A percentile compares a stretch with the other conserved stretches of the same genome.
Conservation (phyloP, 2,888 invertebrate species). For the Sarcophaga caerulescens region DNA sequence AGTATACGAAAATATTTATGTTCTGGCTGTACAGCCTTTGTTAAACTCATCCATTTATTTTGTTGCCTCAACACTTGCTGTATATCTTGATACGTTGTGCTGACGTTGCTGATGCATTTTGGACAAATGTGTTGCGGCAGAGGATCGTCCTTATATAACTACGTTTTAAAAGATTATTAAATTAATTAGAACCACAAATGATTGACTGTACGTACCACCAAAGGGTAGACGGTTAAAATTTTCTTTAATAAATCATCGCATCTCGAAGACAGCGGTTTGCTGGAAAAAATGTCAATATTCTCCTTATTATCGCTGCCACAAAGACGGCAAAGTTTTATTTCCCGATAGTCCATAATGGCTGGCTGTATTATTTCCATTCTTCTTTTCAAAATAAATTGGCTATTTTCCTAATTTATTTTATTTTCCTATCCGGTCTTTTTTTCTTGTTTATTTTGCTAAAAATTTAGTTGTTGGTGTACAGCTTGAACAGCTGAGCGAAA, state of each 20-base stretch:
- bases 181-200: neutral
- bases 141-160: constrained; percentile 76
- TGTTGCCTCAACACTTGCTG: constrained; percentile 72
- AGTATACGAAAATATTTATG: constrained; percentile 74
- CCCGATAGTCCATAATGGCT: constrained; percentile 45
- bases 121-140: constrained; percentile 76
- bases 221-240: constrained; percentile 74
- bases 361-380: constrained; percentile 49
- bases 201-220: constrained; percentile 69
- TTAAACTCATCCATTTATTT: constrained; percentile 73
- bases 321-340: constrained; percentile 75
- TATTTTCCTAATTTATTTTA: constrained; percentile 28
- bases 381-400: neutral
- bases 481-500: constrained; percentile 46
- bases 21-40: constrained; percentile 73
- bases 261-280: constrained; percentile 59
- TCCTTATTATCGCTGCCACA: constrained; percentile 73
- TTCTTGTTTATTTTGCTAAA: constrained; percentile 52
- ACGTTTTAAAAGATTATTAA: neutral
- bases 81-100: constrained; percentile 71
- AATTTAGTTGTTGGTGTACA: constrained; percentile 57
- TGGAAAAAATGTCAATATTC: constrained; percentile 72
- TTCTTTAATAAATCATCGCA: constrained; percentile 71
- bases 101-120: constrained; percentile 72
- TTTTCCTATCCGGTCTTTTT: constrained; percentile 60